These are phyloP conservation scores for Aproaerema taeniolella DNA, from an alignment of 2,888 invertebrate genomes.

Conservation along the genomic window DNA sequence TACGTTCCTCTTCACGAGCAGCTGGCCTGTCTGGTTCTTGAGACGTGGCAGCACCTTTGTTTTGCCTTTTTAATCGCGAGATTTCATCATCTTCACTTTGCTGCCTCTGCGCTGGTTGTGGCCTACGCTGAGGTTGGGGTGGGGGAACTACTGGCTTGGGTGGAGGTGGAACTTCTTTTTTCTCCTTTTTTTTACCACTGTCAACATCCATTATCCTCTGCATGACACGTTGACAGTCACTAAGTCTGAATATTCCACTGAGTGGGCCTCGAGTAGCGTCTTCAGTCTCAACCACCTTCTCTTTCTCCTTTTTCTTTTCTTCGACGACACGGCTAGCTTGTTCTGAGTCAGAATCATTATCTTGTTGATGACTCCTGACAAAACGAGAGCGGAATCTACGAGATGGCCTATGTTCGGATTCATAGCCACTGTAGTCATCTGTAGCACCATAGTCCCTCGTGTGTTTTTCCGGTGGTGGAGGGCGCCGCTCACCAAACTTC, in stretches of 20 bases:
- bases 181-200: slow-evolving; percentile 85
- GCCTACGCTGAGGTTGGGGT: slow-evolving; percentile 66
- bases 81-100: slow-evolving; percentile 95
- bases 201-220: slow-evolving; percentile 91
- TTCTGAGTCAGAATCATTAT: slow-evolving; percentile 88
- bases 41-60: slow-evolving; percentile 82
- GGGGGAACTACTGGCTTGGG: slow-evolving; percentile 76
- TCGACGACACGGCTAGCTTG: slow-evolving; percentile 79
- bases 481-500: slow-evolving; percentile 85
- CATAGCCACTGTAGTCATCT: slow-evolving; percentile 85
- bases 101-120: slow-evolving; percentile 83
- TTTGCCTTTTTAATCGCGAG: slow-evolving; percentile 90
- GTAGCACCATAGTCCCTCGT: slow-evolving; percentile 76
- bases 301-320: slow-evolving; percentile 79
- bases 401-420: slow-evolving; percentile 78
- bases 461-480: slow-evolving; percentile 71
- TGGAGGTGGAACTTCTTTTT: slow-evolving; percentile 80
- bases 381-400: slow-evolving; percentile 85
- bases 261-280: slow-evolving; percentile 91
- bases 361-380: slow-evolving; percentile 81
- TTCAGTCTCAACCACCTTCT: slow-evolving; percentile 91
- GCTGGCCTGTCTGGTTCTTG: slow-evolving; percentile 78
- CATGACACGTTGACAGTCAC: slow-evolving; percentile 93
- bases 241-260: slow-evolving; percentile 91
- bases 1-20: slow-evolving; percentile 77